These are phyloP conservation scores for Vombatus ursinus DNA, from an alignment of 2,113 vertebrate genomes.

Conservation along the genomic window DNA sequence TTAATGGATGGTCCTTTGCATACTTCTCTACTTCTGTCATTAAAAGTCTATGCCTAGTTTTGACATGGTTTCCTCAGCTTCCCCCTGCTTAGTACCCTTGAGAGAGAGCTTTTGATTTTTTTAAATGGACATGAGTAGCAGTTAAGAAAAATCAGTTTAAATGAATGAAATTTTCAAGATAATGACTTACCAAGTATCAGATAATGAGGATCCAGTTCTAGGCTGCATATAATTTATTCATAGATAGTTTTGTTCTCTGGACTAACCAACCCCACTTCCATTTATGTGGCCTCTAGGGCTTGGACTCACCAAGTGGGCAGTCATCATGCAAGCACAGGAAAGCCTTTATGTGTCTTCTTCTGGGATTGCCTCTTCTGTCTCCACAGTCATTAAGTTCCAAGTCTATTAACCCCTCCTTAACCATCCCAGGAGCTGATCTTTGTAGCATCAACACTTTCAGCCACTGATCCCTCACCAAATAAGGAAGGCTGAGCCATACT, in stretches of 20 bases:
- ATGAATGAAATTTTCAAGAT: neutral
- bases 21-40: neutral
- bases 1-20: neutral
- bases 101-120: neutral
- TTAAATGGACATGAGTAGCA: neutral
- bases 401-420: neutral
- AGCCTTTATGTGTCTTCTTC: neutral
- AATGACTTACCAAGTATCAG: neutral
- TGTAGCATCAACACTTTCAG: neutral
- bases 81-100: neutral
- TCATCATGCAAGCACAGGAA: neutral
- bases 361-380: neutral
- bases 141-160: neutral
- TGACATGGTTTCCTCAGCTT: neutral
- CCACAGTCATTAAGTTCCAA: neutral
- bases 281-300: neutral
- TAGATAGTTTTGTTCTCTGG: neutral
- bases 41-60: neutral
- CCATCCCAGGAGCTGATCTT: neutral
- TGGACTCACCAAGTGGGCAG: neutral
- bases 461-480: too few relatives aligned
- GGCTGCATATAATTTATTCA: too few relatives aligned
- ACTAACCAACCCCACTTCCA: neutral
- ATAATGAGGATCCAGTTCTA: neutral
- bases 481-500: too few relatives aligned